A percentile compares a stretch with the other conserved stretches of the same genome.
Conservation (phyloP, 1,140 invertebrate species). For the Plutomurus gul region DNA sequence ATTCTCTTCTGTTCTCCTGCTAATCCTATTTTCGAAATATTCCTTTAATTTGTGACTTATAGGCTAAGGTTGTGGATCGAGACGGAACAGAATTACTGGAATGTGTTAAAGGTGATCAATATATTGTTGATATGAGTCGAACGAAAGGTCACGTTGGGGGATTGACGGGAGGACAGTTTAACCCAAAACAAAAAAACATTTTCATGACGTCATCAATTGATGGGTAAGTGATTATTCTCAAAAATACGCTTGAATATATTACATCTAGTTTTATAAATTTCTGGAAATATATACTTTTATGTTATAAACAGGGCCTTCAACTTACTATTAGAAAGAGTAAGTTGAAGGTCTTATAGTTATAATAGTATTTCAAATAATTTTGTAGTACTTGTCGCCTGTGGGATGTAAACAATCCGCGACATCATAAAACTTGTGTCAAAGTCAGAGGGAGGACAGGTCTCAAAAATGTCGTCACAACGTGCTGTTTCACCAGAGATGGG, state of each 20-base stretch:
- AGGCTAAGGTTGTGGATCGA: constrained; percentile 89
- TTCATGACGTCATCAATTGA: constrained; percentile 95
- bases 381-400: constrained; percentile 84
- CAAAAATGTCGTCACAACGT: constrained; percentile 83
- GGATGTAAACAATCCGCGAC: constrained; percentile 75
- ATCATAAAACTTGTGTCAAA: constrained; percentile 85
- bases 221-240: constrained; percentile 59
- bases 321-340: too few species aligned
- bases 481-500: constrained; percentile 84
- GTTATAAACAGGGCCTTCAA: too few species aligned
- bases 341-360: neutral
- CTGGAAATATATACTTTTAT: neutral
- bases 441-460: constrained; percentile 84
- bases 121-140: constrained; percentile 88
- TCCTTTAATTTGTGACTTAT: constrained; percentile 52
- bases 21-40: neutral
- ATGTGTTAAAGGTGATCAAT: constrained; percentile 96
- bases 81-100: constrained; percentile 96
- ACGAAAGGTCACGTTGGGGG: constrained; percentile 96
- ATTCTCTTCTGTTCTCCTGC: neutral
- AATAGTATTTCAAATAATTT: too few species aligned
- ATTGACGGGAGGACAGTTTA: constrained; percentile 89
- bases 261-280: neutral
- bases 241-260: neutral
- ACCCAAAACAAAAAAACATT: constrained; percentile 87